Evolutionary conservation across 1,140 invertebrate genomes (phyloP), one percentile per base, ranked within the genome.

Genomic region (Penaeus japonicus): DNA sequence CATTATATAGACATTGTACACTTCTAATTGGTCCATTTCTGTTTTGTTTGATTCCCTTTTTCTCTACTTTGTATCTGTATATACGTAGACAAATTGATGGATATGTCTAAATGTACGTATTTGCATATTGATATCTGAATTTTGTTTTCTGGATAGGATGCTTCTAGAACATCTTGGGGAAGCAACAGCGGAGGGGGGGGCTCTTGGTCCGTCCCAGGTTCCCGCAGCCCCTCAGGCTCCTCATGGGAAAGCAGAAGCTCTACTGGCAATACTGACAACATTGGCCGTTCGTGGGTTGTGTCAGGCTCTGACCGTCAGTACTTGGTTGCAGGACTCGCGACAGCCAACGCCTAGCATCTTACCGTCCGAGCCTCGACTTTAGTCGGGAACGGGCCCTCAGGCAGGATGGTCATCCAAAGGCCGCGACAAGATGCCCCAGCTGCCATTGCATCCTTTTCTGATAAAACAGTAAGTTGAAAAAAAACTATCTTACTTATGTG

Each of bases 231-330:
- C 15, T 15, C 53, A 24, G 79, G 85, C 4, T 73, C 85, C 12
- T 55, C 73, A 47, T 83, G 80, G 86, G 86, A 88, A 32, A 30
- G 55, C 27, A 65, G 55, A 22, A 70, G 62, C 10, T 75, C 39
- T 2, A 39, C 22, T 4, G 79, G 59, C 17, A 27, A 27, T 54
- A 10, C 24, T 20, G 80, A 75, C 4, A 65, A 70, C 24, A 39
- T 59, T 2, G 86, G 86, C n/a, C 86, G 86, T 22, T 88, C 86
- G 3, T 88, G 86, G 86, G 80, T 88, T 54, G 86, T 88, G 65
- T 88, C 86, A 17, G 86, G 86, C 47, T 54, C 80, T 12, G 86
- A 88, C 54, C 47, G 86, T 3, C 86, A 88, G 80, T 83, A 88
- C 62, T 55, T 88, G 80, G 86, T 88, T 80, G 86, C 79, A 15